Conservation (phyloP, 2,888 invertebrate species). For the Tyria jacobaeae region DNA sequence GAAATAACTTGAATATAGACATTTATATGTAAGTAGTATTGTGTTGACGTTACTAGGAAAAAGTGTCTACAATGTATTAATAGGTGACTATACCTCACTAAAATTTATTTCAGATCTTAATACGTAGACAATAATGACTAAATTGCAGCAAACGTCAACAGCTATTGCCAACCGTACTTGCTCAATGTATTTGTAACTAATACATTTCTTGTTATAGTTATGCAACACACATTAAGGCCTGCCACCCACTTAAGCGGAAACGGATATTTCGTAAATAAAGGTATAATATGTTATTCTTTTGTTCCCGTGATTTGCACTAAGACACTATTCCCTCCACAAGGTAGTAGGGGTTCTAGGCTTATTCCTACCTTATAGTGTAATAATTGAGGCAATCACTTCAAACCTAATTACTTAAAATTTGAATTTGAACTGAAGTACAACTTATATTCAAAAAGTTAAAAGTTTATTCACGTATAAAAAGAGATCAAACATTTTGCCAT, state of each 20-base stretch:
- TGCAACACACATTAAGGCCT: background rate
- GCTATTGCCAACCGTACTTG: slow-evolving; percentile 2
- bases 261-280: background rate
- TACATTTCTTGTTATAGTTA: background rate
- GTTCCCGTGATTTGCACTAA: background rate
- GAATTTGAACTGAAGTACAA: too few species aligned
- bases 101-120: background rate
- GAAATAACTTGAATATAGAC: background rate
- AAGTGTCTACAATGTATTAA: background rate
- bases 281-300: background rate
- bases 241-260: background rate
- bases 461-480: too few species aligned
- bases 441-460: too few species aligned
- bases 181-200: slow-evolving; percentile 7
- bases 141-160: background rate
- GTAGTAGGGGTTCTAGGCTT: background rate
- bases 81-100: background rate
- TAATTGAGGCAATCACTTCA: too few species aligned
- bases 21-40: background rate
- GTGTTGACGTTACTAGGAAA: background rate
- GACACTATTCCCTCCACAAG: background rate
- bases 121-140: background rate
- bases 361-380: background rate
- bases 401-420: too few species aligned
- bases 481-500: too few species aligned